Evolutionary conservation across 2,888 invertebrate genomes (phyloP).

Genomic region (Bombyx huttoni): DNA sequence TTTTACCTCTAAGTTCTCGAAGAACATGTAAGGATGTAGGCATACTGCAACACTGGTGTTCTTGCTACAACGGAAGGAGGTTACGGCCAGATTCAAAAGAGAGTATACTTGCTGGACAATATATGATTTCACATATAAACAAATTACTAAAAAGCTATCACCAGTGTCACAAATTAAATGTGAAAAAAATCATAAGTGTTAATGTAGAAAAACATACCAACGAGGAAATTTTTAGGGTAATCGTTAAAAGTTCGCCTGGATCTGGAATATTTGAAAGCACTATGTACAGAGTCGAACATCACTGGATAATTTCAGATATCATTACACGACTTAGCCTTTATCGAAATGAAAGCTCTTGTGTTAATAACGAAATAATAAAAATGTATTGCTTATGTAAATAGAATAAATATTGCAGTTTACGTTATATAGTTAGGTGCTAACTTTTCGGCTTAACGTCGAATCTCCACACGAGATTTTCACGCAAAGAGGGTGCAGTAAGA

Average conservation of each 20-base stretch:
- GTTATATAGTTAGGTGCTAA: background rate
- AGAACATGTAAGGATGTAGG: conserved; percentile 82
- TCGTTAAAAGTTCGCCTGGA: conserved; percentile 75
- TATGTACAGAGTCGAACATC: conserved; percentile 35
- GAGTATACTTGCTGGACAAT: conserved; percentile 70
- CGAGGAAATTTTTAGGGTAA: conserved; percentile 70
- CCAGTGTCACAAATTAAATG: conserved; percentile 74
- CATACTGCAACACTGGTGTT: conserved; percentile 87
- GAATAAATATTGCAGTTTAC: background rate
- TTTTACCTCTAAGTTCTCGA: conserved; percentile 75
- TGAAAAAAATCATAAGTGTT: conserved; percentile 40
- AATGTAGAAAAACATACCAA: conserved; percentile 70
- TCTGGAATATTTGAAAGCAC: conserved; percentile 83
- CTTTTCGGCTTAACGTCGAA: no score
- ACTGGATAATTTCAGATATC: conserved; percentile 74
- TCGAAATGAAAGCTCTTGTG: conserved; percentile 79
- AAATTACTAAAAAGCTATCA: conserved; percentile 66
- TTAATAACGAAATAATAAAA: conserved; percentile 76
- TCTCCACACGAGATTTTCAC: no score
- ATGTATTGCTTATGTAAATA: conserved; percentile 79
- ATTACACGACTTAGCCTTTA: conserved; percentile 82
- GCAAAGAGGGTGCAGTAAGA: no score
- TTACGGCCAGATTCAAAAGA: conserved; percentile 57
- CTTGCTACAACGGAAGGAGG: conserved; percentile 76
- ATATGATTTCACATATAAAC: conserved; percentile 76